Evolutionary conservation across 2,113 vertebrate species (phyloP).

Genomic region (Tamias sibiricus): DNA sequence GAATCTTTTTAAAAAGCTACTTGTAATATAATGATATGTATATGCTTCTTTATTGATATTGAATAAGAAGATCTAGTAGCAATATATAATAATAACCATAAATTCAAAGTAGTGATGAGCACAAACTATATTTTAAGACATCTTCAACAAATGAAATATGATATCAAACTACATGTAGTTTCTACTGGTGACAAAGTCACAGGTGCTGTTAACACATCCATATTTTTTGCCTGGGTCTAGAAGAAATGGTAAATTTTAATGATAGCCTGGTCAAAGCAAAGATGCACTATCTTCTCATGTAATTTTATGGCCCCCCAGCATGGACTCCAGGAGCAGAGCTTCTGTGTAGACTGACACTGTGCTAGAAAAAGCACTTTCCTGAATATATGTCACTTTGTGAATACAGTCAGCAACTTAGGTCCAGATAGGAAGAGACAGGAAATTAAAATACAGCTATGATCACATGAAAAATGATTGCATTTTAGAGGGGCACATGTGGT

Average conservation of each 20-base stretch:
- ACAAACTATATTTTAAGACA: conserved; percentile 48
- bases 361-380: background rate
- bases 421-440: conserved; percentile 58
- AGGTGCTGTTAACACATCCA: background rate
- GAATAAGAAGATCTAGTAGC: conserved; percentile 52
- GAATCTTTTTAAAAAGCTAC: background rate
- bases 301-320: background rate
- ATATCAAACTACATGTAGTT: background rate
- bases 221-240: background rate
- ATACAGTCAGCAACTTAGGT: background rate
- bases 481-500: background rate
- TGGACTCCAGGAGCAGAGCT: background rate
- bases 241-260: background rate
- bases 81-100: conserved; percentile 19
- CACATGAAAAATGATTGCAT: conserved; percentile 3
- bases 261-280: background rate
- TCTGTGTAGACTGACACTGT: background rate
- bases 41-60: conserved; percentile 50
- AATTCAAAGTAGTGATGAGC: conserved; percentile 21
- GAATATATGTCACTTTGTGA: background rate
- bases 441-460: conserved; percentile 57
- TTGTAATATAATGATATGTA: conserved; percentile 43
- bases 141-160: conserved; percentile 34
- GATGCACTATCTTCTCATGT: background rate
- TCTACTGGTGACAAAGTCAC: background rate